Percentiles rank a stretch among this genome's conserved stretches.
phyloP scores from a whole-genome alignment of 2,113 vertebrate species.

The Tachycineta bicolor region DNA sequence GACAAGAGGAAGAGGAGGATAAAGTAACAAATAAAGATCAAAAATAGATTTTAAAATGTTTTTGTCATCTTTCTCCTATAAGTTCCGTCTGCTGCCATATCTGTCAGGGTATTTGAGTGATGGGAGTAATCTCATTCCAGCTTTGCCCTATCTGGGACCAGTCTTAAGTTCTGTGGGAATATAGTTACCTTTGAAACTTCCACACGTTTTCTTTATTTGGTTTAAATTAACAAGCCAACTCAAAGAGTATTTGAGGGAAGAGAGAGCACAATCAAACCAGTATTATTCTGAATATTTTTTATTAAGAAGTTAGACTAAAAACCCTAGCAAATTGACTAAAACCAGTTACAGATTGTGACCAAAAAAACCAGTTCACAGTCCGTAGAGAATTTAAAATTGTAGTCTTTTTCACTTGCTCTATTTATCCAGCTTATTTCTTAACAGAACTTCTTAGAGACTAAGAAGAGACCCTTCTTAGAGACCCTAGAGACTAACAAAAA shows the following conservation, averaged over 20 bases:
- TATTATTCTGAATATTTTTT: not conserved
- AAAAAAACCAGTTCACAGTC: not conserved
- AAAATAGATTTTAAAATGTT: not conserved
- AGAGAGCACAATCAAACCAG: not conserved
- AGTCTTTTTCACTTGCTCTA: not conserved
- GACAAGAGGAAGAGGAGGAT: not conserved
- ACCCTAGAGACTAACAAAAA: not conserved
- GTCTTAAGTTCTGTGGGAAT: not conserved
- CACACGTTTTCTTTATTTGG: not conserved
- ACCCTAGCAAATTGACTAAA: not conserved
- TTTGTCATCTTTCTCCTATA: not conserved
- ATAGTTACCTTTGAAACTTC: not conserved
- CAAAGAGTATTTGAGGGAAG: not conserved
- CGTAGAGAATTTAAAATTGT: not conserved
- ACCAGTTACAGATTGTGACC: not conserved
- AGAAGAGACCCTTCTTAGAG: no score
- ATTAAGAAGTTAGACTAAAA: not conserved
- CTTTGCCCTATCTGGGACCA: not conserved
- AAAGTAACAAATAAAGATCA: not conserved
- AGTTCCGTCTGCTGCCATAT: not conserved
- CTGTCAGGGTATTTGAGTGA: not conserved
- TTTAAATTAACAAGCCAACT: not conserved
- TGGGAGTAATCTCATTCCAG: not conserved
- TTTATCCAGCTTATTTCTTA: not conserved
- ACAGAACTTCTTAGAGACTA: not conserved